Evolutionary conservation across 2,888 invertebrate species (phyloP).

Genomic region (Drosophila percnosoma): DNA sequence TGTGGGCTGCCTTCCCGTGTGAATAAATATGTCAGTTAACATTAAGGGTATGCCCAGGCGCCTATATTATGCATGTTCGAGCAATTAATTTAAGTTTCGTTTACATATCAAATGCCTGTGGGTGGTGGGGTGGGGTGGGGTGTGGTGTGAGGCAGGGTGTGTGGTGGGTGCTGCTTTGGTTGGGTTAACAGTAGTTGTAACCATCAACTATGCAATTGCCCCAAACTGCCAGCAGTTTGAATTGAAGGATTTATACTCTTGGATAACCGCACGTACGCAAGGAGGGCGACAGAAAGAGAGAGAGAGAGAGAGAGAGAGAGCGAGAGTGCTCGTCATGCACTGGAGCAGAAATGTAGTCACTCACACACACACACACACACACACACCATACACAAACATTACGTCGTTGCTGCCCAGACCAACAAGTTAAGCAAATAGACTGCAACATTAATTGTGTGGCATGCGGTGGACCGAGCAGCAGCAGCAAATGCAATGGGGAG

Average conservation of each 20-base stretch:
- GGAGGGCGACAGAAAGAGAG: slow-evolving; percentile 4
- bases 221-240: slow-evolving; percentile 42
- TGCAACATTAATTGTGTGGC: slow-evolving; percentile 82
- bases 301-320: neutral
- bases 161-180: neutral
- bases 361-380: slow-evolving; percentile 18
- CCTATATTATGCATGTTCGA: slow-evolving; percentile 76
- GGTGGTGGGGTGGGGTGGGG: neutral
- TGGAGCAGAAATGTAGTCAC: slow-evolving; percentile 57
- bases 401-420: slow-evolving; percentile 41
- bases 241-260: slow-evolving; percentile 76
- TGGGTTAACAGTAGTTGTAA: neutral
- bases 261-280: slow-evolving; percentile 73
- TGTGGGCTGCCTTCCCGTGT: slow-evolving; percentile 43
- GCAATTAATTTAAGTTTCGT: slow-evolving; percentile 80
- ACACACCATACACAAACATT: slow-evolving; percentile 20
- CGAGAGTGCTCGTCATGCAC: slow-evolving; percentile 32
- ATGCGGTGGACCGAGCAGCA: slow-evolving; percentile 46
- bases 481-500: slow-evolving; percentile 1
- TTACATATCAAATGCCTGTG: slow-evolving; percentile 67
- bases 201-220: slow-evolving; percentile 9
- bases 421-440: slow-evolving; percentile 82
- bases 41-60: slow-evolving; percentile 69
- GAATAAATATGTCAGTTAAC: slow-evolving; percentile 76
- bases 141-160: neutral